Conservation (phyloP, 2,797 vertebrate genomes). For the Pitangus sulphuratus region DNA sequence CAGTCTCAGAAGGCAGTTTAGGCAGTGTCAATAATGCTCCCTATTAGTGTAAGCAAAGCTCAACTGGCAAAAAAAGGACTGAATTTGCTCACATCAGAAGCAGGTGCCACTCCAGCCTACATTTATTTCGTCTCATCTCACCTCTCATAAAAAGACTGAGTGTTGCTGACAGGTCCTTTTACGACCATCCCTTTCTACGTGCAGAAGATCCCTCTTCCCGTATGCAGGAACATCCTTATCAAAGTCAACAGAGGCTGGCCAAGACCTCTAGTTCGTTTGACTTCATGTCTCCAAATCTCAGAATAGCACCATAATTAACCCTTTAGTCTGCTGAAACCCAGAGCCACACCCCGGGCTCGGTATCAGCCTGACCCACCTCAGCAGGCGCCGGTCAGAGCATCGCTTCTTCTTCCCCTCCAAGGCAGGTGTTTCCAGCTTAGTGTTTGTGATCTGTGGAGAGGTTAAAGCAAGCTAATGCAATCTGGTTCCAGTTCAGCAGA, state of each 20-base stretch:
- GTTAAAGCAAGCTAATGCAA: conserved; percentile 4
- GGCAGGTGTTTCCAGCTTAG: background rate
- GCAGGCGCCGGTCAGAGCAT: rapidly evolving
- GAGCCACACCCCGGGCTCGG: rapidly evolving
- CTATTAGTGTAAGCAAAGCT: background rate
- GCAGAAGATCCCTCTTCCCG: background rate
- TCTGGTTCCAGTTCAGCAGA: conserved; percentile 41
- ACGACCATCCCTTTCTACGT: background rate
- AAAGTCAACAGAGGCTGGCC: background rate
- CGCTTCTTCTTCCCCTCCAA: background rate
- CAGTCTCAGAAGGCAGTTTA: background rate
- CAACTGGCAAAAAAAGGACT: background rate
- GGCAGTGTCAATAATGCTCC: background rate
- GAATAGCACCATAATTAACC: background rate
- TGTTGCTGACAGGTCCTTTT: background rate
- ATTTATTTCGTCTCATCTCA: background rate
- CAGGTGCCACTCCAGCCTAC: background rate
- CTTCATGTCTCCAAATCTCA: background rate
- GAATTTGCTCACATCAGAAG: background rate
- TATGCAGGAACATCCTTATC: background rate
- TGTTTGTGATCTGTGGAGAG: conserved; percentile 13
- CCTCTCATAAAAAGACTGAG: background rate
- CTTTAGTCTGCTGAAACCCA: background rate
- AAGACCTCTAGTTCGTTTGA: background rate
- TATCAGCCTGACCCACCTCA: background rate